phyloP scores from a whole-genome alignment of 2,113 vertebrate species.

The Amphilophus citrinellus region DNA sequence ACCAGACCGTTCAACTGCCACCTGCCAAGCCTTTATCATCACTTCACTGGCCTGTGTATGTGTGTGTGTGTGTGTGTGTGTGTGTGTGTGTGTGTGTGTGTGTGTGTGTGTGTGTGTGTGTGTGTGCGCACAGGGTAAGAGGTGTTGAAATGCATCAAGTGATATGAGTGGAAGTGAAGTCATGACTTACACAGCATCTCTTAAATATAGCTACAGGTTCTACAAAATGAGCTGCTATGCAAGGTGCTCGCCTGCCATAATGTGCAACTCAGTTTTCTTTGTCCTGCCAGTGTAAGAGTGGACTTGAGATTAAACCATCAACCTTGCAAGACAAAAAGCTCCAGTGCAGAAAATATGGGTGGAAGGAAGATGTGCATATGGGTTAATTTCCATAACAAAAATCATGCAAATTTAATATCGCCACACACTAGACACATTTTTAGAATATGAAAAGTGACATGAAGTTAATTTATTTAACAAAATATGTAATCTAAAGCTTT shows the following conservation, averaged over 20 bases:
- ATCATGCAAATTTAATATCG: conserved; percentile 1
- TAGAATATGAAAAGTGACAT: neutral
- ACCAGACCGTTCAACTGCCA: conserved; percentile 73
- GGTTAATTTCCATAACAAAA: conserved; percentile 22
- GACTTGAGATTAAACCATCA: neutral
- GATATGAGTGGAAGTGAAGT: conserved; percentile 19
- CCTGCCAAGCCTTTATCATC: conserved; percentile 66
- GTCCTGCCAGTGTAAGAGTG: neutral
- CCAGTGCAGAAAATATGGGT: neutral
- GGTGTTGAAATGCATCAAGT: neutral
- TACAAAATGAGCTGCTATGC: neutral
- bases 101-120: neutral
- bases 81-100: neutral
- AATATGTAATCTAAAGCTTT: conserved; percentile 1
- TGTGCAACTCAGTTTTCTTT: too few species aligned
- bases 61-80: neutral
- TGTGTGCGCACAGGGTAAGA: neutral
- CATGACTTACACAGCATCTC: neutral
- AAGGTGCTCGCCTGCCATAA: too few species aligned
- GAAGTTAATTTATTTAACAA: conserved; percentile 39
- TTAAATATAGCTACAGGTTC: neutral
- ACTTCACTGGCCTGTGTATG: conserved; percentile 8
- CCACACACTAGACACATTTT: neutral
- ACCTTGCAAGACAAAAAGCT: neutral
- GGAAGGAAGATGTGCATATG: neutral